Evolutionary conservation across 2,888 invertebrate species (phyloP).

Genomic region (Meganola albula): DNA sequence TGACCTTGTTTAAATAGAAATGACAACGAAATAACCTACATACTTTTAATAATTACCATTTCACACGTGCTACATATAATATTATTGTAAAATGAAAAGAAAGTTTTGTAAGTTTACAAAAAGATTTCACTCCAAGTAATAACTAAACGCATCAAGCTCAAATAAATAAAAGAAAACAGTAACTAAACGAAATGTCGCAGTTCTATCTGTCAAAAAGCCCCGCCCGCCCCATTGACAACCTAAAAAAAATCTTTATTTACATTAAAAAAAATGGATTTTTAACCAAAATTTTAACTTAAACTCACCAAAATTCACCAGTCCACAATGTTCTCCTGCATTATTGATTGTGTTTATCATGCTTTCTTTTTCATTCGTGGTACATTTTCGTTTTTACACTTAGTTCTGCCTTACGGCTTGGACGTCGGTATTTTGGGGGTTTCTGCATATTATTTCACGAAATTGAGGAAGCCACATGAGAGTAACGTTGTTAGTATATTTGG

Average conservation of each 20-base stretch:
- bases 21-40: too few species aligned
- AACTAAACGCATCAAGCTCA: constrained; percentile 17
- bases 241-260: too few species aligned
- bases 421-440: constrained; percentile 51
- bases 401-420: constrained; percentile 61
- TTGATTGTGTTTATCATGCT: constrained; percentile 43
- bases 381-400: constrained; percentile 52
- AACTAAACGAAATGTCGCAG: constrained; percentile 18
- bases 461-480: constrained; percentile 56
- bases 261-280: too few species aligned
- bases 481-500: constrained; percentile 72
- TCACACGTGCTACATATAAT: too few species aligned
- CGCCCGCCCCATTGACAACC: too few species aligned
- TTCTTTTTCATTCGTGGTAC: constrained; percentile 40
- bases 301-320: constrained; percentile 39
- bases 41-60: too few species aligned
- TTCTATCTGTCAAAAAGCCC: constrained; percentile 35
- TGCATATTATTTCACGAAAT: constrained; percentile 53
- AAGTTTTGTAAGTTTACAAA: constrained; percentile 12
- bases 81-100: too few species aligned
- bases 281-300: constrained; percentile 45
- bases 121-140: constrained; percentile 1
- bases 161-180: too few species aligned
- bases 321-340: constrained; percentile 37
- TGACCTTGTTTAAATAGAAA: too few species aligned